phyloP scores from a whole-genome alignment of 2,113 vertebrate species.

The Fulmarus glacialis region DNA sequence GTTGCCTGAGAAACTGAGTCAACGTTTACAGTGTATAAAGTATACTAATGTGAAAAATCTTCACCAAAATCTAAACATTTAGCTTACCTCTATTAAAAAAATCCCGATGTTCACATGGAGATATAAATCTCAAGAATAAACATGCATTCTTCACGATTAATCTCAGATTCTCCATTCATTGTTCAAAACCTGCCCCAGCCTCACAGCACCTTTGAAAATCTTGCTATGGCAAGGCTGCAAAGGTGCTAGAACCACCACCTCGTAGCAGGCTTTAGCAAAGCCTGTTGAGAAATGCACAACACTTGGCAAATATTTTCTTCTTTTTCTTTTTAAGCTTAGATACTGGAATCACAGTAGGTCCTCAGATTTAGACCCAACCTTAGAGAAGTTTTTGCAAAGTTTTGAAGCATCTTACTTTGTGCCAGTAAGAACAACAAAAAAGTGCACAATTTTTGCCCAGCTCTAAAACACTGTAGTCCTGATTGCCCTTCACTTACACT shows the following conservation, averaged over 20 bases:
- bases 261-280: neutral
- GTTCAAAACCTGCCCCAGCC: neutral
- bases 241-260: neutral
- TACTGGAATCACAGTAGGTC: neutral
- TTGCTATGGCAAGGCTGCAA: neutral
- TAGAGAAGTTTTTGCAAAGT: neutral
- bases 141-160: neutral
- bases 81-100: neutral
- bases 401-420: neutral
- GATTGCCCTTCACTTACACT: neutral
- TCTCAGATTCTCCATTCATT: neutral
- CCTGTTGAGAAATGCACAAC: neutral
- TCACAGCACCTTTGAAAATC: neutral
- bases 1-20: neutral
- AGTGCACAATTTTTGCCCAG: neutral
- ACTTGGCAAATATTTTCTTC: neutral
- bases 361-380: neutral
- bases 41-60: neutral
- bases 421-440: neutral
- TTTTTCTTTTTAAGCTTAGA: neutral
- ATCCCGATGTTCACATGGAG: neutral
- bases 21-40: accelerated
- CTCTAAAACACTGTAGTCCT: neutral
- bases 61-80: neutral
- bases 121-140: neutral